phyloP scores from a whole-genome alignment of 2,797 vertebrate species.

The Synanceia verrucosa region DNA sequence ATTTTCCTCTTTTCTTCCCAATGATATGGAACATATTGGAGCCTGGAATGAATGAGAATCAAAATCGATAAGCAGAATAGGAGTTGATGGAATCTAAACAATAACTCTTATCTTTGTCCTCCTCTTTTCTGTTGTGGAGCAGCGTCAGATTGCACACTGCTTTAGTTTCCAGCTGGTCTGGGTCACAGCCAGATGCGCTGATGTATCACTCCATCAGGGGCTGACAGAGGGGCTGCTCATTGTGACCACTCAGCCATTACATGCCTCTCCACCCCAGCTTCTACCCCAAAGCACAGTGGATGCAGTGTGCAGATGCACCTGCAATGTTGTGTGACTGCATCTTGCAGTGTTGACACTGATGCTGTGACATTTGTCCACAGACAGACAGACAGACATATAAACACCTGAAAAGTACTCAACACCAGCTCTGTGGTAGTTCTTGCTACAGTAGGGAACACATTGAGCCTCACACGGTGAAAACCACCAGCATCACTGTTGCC shows the following conservation, averaged over 20 bases:
- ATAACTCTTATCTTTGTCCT: background rate
- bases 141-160: background rate
- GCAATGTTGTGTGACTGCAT: too few relatives aligned
- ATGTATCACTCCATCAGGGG: conserved; percentile 44
- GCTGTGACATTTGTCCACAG: background rate
- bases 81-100: conserved; percentile 6
- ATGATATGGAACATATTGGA: background rate
- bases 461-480: too few relatives aligned
- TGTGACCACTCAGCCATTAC: conserved; percentile 33
- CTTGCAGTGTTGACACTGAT: background rate
- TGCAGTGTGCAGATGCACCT: background rate
- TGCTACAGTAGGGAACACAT: too few relatives aligned
- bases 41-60: background rate
- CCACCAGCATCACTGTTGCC: too few relatives aligned
- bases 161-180: conserved; percentile 31
- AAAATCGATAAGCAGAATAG: background rate
- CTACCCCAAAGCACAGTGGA: conserved; percentile 12
- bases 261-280: background rate
- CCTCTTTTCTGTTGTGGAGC: background rate
- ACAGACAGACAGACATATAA: background rate
- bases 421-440: too few relatives aligned
- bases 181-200: conserved; percentile 1
- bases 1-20: background rate
- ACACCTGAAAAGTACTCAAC: too few relatives aligned
- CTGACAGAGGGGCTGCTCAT: conserved; percentile 35